A percentile compares a stretch with the other conserved stretches of the same genome.
Evolutionary conservation across 1,140 invertebrate species (phyloP).

Genomic region (Nymphalis io): DNA sequence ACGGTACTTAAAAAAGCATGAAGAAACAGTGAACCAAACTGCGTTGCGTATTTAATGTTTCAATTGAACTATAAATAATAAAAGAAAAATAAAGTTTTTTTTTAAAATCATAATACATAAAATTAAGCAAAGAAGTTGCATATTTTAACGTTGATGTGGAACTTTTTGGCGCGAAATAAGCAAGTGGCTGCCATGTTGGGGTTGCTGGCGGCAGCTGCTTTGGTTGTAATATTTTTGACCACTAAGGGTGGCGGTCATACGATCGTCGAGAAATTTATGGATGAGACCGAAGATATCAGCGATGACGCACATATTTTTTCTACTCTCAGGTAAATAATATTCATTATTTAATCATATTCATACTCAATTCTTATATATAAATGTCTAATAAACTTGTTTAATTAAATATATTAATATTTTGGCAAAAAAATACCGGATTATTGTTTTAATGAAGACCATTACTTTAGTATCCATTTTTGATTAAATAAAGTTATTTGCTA

Average conservation of each 20-base stretch:
- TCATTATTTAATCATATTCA: background rate
- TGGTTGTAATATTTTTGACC: slow-evolving; percentile 62
- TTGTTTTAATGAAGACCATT: too few relatives aligned
- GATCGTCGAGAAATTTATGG: slow-evolving; percentile 38
- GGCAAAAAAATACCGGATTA: too few relatives aligned
- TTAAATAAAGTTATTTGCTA: too few relatives aligned
- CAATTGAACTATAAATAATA: background rate
- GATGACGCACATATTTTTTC: slow-evolving; percentile 66
- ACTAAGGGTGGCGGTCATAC: slow-evolving; percentile 57
- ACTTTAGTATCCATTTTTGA: too few relatives aligned
- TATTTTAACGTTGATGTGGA: slow-evolving; percentile 55
- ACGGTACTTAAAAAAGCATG: background rate
- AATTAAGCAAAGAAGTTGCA: background rate
- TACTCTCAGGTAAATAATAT: slow-evolving; percentile 61
- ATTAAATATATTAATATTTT: too few relatives aligned
- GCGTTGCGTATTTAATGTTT: background rate
- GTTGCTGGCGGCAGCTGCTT: slow-evolving; percentile 53
- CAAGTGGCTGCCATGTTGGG: slow-evolving; percentile 68
- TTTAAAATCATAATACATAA: too few relatives aligned
- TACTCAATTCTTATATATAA: too few relatives aligned
- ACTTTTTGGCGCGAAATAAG: slow-evolving; percentile 68
- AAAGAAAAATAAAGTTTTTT: background rate
- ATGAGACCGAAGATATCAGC: slow-evolving; percentile 65
- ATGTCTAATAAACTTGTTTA: too few relatives aligned
- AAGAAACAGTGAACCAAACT: background rate